Conservation (phyloP, 1,140 invertebrate species). For the Aphis gossypii region DNA sequence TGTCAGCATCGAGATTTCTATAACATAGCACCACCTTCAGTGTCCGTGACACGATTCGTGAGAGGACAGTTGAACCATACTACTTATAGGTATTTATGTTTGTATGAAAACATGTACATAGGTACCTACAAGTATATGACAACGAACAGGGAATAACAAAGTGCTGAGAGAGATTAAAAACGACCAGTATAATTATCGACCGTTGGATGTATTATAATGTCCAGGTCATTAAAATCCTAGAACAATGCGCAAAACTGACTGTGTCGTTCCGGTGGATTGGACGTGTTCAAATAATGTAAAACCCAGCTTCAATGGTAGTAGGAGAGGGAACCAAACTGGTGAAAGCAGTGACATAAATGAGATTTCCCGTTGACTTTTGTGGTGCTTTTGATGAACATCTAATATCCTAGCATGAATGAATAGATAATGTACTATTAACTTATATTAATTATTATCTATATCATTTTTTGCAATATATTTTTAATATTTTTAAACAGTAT, state of each 20-base stretch:
- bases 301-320: not conserved
- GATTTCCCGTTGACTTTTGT: not conserved
- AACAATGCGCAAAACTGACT: conserved; percentile 27
- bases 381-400: not conserved
- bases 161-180: conserved; percentile 15
- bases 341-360: not conserved
- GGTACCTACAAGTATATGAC: not conserved
- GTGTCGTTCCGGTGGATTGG: not conserved
- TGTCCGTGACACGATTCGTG: conserved; percentile 53
- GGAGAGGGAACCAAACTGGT: not conserved
- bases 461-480: not conserved
- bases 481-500: not conserved
- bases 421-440: not conserved
- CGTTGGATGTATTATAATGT: conserved; percentile 26
- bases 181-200: not conserved
- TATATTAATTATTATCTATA: no score
- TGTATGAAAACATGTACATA: not conserved
- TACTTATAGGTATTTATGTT: not conserved
- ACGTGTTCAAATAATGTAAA: conserved; percentile 34
- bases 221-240: conserved; percentile 18
- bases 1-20: conserved; percentile 51
- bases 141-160: not conserved
- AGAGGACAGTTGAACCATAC: not conserved
- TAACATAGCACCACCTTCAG: conserved; percentile 14
- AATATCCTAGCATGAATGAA: not conserved